A percentile compares a stretch with the other conserved stretches of the same genome.
Conservation (phyloP, 1,140 invertebrate species). For the Doryteuthis pealeii region DNA sequence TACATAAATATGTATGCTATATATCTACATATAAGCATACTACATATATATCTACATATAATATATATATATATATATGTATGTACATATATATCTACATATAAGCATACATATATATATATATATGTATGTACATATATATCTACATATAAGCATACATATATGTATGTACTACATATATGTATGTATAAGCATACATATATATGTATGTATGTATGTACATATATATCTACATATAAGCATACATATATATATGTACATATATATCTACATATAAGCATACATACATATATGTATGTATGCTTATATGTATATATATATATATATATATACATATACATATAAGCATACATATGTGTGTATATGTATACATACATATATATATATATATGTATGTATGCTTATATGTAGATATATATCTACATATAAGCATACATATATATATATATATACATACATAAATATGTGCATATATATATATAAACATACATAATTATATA, state of each 20-base stretch:
- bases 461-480: not conserved
- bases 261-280: too few relatives aligned
- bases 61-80: conserved; percentile 3
- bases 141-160: not conserved
- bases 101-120: not conserved
- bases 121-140: not conserved
- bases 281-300: not conserved
- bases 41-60: not conserved
- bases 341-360: not conserved
- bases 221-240: not conserved
- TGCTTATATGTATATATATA: not conserved
- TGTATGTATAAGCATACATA: too few relatives aligned
- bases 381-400: not conserved
- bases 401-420: not conserved
- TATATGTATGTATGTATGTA: not conserved
- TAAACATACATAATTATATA: not conserved
- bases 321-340: not conserved
- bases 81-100: not conserved
- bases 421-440: not conserved
- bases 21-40: not conserved
- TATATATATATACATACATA: conserved; percentile 5
- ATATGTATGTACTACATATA: too few relatives aligned
- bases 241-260: not conserved
- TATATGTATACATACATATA: not conserved
- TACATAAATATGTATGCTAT: not conserved